Evolutionary conservation across 2,888 invertebrate genomes (phyloP).

Genomic region (Nysson spinosus): DNA sequence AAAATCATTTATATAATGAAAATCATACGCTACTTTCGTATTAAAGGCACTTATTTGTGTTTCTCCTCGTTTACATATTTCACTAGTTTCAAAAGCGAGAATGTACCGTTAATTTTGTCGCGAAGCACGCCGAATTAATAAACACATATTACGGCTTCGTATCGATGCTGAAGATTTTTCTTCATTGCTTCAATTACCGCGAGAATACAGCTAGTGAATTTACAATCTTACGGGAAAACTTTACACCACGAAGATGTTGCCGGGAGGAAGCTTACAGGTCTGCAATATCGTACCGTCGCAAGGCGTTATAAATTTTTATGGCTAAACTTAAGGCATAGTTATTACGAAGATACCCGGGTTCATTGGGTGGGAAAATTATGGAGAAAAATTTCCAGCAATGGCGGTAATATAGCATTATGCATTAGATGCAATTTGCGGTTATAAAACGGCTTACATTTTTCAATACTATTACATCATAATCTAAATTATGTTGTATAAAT

Average conservation of each 20-base stretch:
- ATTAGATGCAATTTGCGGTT: too few relatives aligned
- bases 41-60: too few relatives aligned
- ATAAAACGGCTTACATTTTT: too few relatives aligned
- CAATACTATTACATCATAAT: too few relatives aligned
- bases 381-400: slow-evolving; percentile 4
- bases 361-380: slow-evolving; percentile 32
- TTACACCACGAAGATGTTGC: not conserved
- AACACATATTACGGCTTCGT: too few relatives aligned
- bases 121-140: too few relatives aligned
- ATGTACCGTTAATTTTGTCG: too few relatives aligned
- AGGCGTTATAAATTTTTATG: slow-evolving; percentile 42
- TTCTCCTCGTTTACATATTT: too few relatives aligned
- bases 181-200: slow-evolving; percentile 14
- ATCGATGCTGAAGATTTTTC: not conserved
- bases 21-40: too few relatives aligned
- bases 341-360: slow-evolving; percentile 23
- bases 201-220: slow-evolving; percentile 5
- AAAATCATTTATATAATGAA: too few relatives aligned
- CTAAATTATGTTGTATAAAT: too few relatives aligned
- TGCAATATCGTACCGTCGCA: slow-evolving; percentile 32
- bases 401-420: slow-evolving; percentile 1
- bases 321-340: slow-evolving; percentile 19
- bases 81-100: too few relatives aligned
- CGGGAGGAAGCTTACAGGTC: slow-evolving; percentile 8
- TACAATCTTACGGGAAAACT: not conserved